Evolutionary conservation across 1,140 invertebrate genomes (phyloP).

Genomic region (Drosophila auraria): DNA sequence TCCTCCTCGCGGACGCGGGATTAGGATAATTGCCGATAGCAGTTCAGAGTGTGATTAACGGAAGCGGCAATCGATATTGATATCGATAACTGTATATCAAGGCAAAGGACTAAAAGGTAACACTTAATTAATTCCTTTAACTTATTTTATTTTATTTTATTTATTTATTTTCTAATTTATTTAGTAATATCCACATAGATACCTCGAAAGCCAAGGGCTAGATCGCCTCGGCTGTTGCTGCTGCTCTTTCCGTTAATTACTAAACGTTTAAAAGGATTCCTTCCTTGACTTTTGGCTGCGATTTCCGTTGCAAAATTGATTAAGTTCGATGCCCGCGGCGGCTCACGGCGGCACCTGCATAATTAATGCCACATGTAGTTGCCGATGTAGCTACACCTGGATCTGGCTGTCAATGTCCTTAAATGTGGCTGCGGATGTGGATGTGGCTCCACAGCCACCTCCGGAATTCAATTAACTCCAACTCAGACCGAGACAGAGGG

Average conservation of each 20-base stretch:
- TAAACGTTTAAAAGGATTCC: not conserved
- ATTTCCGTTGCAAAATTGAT: slow-evolving; percentile 10
- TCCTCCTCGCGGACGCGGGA: slow-evolving; percentile 20
- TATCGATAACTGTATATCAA: not conserved
- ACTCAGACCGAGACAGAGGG: slow-evolving; percentile 15
- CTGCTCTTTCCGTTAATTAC: not conserved
- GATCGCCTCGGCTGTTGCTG: no score
- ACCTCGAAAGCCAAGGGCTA: no score
- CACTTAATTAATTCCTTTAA: not conserved
- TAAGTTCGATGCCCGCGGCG: slow-evolving; percentile 8
- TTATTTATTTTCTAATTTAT: no score
- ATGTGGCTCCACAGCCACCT: not conserved
- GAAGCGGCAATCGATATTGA: slow-evolving; percentile 28
- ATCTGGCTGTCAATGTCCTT: not conserved
- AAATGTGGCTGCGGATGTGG: not conserved
- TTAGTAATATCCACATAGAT: no score
- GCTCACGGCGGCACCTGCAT: slow-evolving; percentile 29
- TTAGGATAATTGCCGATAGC: slow-evolving; percentile 31
- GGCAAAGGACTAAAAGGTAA: not conserved
- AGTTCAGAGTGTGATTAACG: slow-evolving; percentile 36
- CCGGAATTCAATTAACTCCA: slow-evolving; percentile 54
- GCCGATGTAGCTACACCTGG: not conserved
- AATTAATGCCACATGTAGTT: slow-evolving; percentile 22
- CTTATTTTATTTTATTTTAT: no score
- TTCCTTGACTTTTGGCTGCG: not conserved